Conservation (phyloP, 1,140 invertebrate species). For the Drosophila micromelanica region DNA sequence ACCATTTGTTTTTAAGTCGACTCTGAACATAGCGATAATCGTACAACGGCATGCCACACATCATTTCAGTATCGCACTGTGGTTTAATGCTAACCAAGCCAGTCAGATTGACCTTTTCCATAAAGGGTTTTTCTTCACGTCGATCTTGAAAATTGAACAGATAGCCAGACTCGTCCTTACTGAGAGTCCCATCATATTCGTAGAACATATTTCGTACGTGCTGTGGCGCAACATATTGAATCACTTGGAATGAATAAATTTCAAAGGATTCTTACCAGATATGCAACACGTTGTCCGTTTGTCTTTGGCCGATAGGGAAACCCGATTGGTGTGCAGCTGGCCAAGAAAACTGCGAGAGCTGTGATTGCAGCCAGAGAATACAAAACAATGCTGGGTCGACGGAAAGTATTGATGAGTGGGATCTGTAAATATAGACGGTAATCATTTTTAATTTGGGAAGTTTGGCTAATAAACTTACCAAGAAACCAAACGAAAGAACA, state of each 20-base stretch:
- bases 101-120: slow-evolving; percentile 75
- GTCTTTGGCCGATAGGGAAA: slow-evolving; percentile 90
- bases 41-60: slow-evolving; percentile 90
- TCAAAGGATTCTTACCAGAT: slow-evolving; percentile 85
- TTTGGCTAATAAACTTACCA: slow-evolving; percentile 50
- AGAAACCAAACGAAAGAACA: slow-evolving; percentile 62
- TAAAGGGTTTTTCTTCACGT: slow-evolving; percentile 87
- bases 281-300: slow-evolving; percentile 88
- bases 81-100: slow-evolving; percentile 86
- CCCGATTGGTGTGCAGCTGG: slow-evolving; percentile 87
- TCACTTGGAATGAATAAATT: too few species aligned
- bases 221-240: slow-evolving; percentile 77
- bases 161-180: slow-evolving; percentile 87
- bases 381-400: slow-evolving; percentile 51
- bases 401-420: slow-evolving; percentile 70
- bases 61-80: slow-evolving; percentile 88
- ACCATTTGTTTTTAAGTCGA: slow-evolving; percentile 45
- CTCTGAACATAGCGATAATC: slow-evolving; percentile 85
- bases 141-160: slow-evolving; percentile 90
- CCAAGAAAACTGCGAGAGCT: slow-evolving; percentile 81
- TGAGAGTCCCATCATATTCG: slow-evolving; percentile 85
- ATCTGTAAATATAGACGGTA: slow-evolving; percentile 38
- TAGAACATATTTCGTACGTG: slow-evolving; percentile 87
- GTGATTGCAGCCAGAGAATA: slow-evolving; percentile 85
- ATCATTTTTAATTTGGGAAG: too few species aligned